Evolutionary conservation across 1,140 invertebrate genomes (phyloP), one percentile per base, ranked within the genome.

Genomic region (Chrysopa pallens): DNA sequence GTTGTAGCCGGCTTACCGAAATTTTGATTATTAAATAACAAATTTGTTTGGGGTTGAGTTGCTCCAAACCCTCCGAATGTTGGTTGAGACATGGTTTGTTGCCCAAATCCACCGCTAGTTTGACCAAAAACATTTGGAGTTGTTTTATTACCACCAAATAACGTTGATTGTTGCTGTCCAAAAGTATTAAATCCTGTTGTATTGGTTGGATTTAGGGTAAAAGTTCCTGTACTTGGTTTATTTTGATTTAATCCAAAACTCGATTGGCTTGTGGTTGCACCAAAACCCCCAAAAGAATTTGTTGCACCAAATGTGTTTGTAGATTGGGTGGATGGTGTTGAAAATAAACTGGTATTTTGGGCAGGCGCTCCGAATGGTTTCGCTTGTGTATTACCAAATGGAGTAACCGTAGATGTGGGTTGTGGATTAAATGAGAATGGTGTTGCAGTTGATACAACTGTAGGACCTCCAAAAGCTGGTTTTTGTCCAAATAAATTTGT

Each of bases 291-390:
- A 29, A 50, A 50, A 36, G 47, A 48, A 15, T 53, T 42, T 8
- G 59, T 51, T 31, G 54, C 51, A 39, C 66, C 65, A 53, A 70
- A 68, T 7, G 59, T 50, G 6, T 55, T 67, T 28, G 64, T 49
- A 29, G 59, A 59, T 6, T 55, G 47, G 9, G 60, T 46, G 11
- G 57, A 49, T 14, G 64, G 47, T 4, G 65, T 58, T 7, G 63
- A 53, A 37, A 72, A 73, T 60, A 78, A 78, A 7, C 61, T 62
- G 15, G 57, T 56, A 8, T 61, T 59, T 39, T 58, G 52, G 42
- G 61, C 48, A 9, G 60, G 58, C 49, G 46, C 39, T 33, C 42
- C 44, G 38, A 46, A 44, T 8, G 23, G 6, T 27, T 13, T 9
- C 6, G 11, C 17, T 17, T 17, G 13, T 6, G 36, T 36, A 17